Base-by-base conservation (phyloP, 2,113 vertebrate genomes). In the Chunga burmeisteri region DNA sequence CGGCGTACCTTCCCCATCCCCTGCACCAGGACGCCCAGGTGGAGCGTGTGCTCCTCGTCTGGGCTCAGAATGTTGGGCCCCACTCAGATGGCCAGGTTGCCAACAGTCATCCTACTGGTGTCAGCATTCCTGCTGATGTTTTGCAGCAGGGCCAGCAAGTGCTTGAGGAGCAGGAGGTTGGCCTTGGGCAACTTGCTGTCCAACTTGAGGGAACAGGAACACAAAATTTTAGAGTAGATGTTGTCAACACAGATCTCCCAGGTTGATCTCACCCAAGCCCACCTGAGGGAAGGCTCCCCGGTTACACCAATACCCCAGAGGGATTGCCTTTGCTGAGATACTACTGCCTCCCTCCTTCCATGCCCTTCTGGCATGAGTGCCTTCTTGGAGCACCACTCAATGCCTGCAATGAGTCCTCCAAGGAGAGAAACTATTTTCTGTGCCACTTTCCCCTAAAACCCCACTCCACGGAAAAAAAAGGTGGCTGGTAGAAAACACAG, bases 51-150 rank as follows among this genome's bases (percentile, higher is more conserved):
- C 40, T 98, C 97, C 1, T 78, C 52, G 7, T 70, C 53, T n/a
- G 92, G 93, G 83, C 98, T 97, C 88, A 99, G 97, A 87, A 99
- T 95, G 21, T 98, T 99, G 74, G 98, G 98, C 5, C 97, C 98
- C 8, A 40, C 97, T 75, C 99, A 99, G 94, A 98, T 98, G 3
- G 99, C 99, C 29, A 99, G 94, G 84, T 99, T 99, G 89, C 88
- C 77, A 15, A 98, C 97, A n/a, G 98, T 98, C 99, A 99, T 99
- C 95, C 98, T 99, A 98, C 97, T 99, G 82, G 93, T 81, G 20
- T 5, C 9, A 2, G 6, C 10, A 2, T 46, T 84, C 5, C 10
- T 96, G 34, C 98, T 98, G 94, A 99, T 98, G 80, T 98, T 98
- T 59, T 98, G 94, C 9, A 99, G 98, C 78, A 99, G 88, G 4